Evolutionary conservation across 2,888 invertebrate species (phyloP).

Genomic region (Parascotia fuliginaria): DNA sequence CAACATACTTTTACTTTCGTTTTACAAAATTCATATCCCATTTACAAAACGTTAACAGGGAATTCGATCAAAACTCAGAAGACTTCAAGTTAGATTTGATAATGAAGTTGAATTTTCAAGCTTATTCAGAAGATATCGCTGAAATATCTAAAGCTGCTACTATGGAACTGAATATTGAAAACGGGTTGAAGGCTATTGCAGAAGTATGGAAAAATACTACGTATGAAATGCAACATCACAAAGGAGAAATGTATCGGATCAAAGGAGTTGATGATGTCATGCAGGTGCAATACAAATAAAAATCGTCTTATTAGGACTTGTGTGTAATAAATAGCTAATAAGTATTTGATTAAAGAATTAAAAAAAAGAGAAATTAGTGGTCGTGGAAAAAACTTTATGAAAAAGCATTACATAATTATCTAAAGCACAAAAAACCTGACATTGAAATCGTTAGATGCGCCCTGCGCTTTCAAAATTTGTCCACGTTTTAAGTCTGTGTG

Average conservation of each 20-base stretch:
- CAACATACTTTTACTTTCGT: too few species aligned
- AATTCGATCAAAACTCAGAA: slow-evolving; percentile 92
- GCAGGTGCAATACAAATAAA: slow-evolving; percentile 67
- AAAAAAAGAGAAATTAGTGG: too few species aligned
- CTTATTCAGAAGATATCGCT: slow-evolving; percentile 92
- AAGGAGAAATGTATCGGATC: slow-evolving; percentile 88
- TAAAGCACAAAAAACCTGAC: too few species aligned
- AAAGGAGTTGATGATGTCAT: slow-evolving; percentile 92
- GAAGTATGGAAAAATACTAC: slow-evolving; percentile 90
- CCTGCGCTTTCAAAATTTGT: too few species aligned
- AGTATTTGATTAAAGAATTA: not conserved
- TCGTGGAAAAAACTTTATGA: too few species aligned
- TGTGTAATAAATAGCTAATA: not conserved
- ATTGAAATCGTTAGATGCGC: too few species aligned
- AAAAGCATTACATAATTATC: too few species aligned
- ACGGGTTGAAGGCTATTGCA: slow-evolving; percentile 89
- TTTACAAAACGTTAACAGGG: slow-evolving; percentile 69
- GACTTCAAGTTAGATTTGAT: slow-evolving; percentile 93
- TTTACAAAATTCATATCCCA: too few species aligned
- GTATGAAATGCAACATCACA: slow-evolving; percentile 90
- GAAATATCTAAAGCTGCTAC: slow-evolving; percentile 95
- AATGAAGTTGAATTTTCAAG: slow-evolving; percentile 92
- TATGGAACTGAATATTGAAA: slow-evolving; percentile 95
- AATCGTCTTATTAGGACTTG: too few species aligned
- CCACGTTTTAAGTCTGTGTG: too few species aligned